Percentiles rank a stretch among this genome's conserved stretches.
These are phyloP conservation scores for Linnaemya tessellans DNA, from an alignment of 2,888 invertebrate genomes.

Conservation along the genomic window DNA sequence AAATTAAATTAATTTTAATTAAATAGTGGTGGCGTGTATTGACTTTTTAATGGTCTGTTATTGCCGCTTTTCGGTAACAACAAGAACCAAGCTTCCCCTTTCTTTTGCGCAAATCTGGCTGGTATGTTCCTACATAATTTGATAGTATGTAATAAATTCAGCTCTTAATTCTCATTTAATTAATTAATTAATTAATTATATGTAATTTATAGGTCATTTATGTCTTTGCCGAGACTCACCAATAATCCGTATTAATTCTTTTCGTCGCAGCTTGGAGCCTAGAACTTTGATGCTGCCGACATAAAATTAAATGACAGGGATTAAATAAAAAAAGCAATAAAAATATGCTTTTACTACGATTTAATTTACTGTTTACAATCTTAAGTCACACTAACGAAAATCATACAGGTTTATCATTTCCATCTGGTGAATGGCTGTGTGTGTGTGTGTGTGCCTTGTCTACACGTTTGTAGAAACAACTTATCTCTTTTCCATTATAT, in stretches of 20 bases:
- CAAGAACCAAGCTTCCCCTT: no score
- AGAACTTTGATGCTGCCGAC: slow-evolving; percentile 53
- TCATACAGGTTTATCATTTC: slow-evolving; percentile 24
- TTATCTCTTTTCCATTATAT: slow-evolving; percentile 30
- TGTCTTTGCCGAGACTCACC: background rate
- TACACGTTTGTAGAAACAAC: background rate
- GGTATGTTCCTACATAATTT: background rate
- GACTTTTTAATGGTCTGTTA: no score
- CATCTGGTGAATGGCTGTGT: slow-evolving; percentile 15
- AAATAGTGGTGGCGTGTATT: no score
- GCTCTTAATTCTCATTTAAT: slow-evolving; percentile 44
- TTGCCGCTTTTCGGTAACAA: no score
- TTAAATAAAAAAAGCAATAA: background rate
- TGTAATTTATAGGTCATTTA: slow-evolving; percentile 53
- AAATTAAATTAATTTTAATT: no score
- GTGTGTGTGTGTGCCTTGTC: slow-evolving; percentile 7
- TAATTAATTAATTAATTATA: slow-evolving; percentile 49
- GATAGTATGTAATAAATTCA: background rate
- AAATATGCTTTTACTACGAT: slow-evolving; percentile 2
- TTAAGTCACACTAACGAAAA: background rate
- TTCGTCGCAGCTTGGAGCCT: background rate
- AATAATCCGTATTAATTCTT: slow-evolving; percentile 10
- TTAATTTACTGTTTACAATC: slow-evolving; percentile 7
- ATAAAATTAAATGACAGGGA: background rate
- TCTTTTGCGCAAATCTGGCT: no score